Conservation (phyloP, 1,140 invertebrate species). For the Papilio polytes region DNA sequence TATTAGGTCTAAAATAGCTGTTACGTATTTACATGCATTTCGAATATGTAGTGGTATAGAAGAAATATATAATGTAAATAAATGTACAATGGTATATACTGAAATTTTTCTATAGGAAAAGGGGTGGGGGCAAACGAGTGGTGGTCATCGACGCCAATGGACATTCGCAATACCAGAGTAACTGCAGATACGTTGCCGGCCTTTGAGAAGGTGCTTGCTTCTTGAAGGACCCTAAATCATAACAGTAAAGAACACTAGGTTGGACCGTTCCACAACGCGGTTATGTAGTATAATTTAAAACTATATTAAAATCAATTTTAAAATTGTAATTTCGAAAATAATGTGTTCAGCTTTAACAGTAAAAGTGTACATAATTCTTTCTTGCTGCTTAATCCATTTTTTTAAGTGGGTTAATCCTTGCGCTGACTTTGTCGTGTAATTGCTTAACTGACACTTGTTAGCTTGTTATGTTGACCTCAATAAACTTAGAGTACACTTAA, state of each 20-base stretch:
- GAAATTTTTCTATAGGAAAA: neutral
- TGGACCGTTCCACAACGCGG: no score
- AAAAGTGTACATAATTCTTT: neutral
- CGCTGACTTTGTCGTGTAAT: neutral
- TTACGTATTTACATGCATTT: neutral
- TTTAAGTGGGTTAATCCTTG: slow-evolving; percentile 1
- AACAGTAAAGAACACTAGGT: no score
- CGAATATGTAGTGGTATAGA: neutral
- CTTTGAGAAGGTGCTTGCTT: no score
- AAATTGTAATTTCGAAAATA: neutral
- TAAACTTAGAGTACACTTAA: neutral
- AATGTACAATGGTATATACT: no score
- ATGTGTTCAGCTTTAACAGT: neutral
- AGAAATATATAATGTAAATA: neutral
- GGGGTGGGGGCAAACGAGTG: no score
- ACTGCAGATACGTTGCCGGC: no score
- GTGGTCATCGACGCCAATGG: no score
- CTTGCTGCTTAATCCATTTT: neutral
- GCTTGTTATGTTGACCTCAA: slow-evolving; percentile 10
- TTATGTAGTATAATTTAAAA: neutral
- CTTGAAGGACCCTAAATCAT: no score
- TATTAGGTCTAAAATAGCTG: slow-evolving; percentile 13
- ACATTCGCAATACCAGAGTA: no score
- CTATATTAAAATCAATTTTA: neutral
- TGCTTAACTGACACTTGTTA: neutral